phyloP scores from a whole-genome alignment of 2,888 invertebrate species.

The Papilio elwesi region DNA sequence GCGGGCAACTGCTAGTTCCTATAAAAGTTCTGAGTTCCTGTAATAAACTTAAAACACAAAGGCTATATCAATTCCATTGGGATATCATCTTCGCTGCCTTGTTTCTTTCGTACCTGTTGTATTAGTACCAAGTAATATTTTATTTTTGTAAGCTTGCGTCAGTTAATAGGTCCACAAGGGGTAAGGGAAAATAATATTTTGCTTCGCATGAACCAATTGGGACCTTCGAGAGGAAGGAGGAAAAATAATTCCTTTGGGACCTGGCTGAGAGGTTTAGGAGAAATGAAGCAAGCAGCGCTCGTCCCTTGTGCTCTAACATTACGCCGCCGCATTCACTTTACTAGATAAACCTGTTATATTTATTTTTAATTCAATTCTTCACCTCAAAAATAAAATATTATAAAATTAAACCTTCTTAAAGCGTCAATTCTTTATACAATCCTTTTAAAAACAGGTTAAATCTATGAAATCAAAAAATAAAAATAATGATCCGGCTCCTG shows the following conservation, averaged over 20 bases:
- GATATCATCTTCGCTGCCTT: slow-evolving; percentile 14
- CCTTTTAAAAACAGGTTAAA: no score
- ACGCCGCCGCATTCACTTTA: slow-evolving; percentile 12
- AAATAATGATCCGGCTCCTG: no score
- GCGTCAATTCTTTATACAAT: background rate
- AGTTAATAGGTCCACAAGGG: slow-evolving; percentile 37
- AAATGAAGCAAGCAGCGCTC: slow-evolving; percentile 25
- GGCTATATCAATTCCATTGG: slow-evolving; percentile 11
- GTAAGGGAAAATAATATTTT: slow-evolving; percentile 37
- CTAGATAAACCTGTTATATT: slow-evolving; percentile 17
- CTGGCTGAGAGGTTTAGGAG: slow-evolving; percentile 39
- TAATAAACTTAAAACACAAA: slow-evolving; percentile 10
- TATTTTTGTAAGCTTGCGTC: slow-evolving; percentile 34
- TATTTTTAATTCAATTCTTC: slow-evolving; percentile 2
- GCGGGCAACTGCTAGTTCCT: background rate
- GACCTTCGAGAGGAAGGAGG: slow-evolving; percentile 35
- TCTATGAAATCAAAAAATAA: no score
- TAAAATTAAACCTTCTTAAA: background rate
- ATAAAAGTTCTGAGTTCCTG: background rate
- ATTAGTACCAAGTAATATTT: slow-evolving; percentile 38
- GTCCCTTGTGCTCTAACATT: slow-evolving; percentile 19
- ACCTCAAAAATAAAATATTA: background rate
- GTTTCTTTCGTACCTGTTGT: slow-evolving; percentile 22
- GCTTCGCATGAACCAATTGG: slow-evolving; percentile 37
- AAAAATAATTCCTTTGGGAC: slow-evolving; percentile 41